These are phyloP conservation scores for Poecile montanus DNA, from an alignment of 2,797 vertebrate genomes.

Conservation along the genomic window DNA sequence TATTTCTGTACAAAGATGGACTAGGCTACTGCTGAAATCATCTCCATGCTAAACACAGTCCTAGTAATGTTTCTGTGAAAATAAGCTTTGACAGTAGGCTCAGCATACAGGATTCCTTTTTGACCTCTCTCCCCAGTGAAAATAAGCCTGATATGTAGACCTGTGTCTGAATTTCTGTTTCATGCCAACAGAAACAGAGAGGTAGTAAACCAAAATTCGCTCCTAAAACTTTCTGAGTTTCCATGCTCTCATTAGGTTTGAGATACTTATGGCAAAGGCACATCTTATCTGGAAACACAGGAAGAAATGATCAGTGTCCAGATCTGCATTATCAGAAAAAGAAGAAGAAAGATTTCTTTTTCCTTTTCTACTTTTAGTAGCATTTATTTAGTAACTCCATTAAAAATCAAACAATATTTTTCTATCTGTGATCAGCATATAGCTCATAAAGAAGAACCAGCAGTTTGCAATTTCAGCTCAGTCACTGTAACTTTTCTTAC, in stretches of 20 bases:
- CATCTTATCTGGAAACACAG: background rate
- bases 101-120: background rate
- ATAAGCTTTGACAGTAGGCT: background rate
- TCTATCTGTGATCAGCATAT: background rate
- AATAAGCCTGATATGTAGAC: background rate
- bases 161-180: background rate
- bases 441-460: background rate
- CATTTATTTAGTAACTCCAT: background rate
- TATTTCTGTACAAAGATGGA: background rate
- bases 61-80: background rate
- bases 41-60: background rate
- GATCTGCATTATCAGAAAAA: background rate
- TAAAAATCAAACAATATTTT: background rate
- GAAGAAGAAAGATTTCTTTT: background rate
- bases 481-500: constrained; percentile 5
- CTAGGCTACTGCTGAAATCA: background rate
- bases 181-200: background rate
- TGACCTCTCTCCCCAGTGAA: background rate
- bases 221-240: background rate
- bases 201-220: background rate
- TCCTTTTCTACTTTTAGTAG: background rate
- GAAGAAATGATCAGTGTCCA: background rate
- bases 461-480: constrained; percentile 37
- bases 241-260: background rate
- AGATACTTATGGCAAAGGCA: background rate